A percentile compares a stretch with the other conserved stretches of the same genome.
phyloP scores from a whole-genome alignment of 37 sponge, comb jelly and placozoan species.

The Agelas oroides region DNA sequence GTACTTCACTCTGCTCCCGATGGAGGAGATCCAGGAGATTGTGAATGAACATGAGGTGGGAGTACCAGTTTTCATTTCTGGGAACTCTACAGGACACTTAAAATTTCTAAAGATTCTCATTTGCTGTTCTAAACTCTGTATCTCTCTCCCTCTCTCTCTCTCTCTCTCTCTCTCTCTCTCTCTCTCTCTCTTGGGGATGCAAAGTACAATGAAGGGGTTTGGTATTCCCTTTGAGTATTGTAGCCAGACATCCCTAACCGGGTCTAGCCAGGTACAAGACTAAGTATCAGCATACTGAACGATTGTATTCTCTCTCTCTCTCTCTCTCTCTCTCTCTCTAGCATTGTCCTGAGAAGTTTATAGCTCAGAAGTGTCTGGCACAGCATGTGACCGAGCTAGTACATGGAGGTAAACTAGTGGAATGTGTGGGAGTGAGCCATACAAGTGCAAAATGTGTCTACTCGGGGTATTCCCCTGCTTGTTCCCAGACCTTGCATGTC shows the following conservation, averaged over 20 bases:
- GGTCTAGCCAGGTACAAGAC: too few species aligned
- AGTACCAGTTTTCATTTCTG: background rate
- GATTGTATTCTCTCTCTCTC: too few species aligned
- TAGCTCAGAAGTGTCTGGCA: conserved; percentile 79
- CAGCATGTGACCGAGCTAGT: conserved; percentile 75
- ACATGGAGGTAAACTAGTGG: conserved; percentile 72
- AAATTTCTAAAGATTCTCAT: too few species aligned
- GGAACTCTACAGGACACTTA: too few species aligned
- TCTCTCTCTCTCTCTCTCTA: background rate
- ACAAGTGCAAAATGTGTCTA: background rate
- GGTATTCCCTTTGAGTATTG: too few species aligned
- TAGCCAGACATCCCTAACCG: too few species aligned
- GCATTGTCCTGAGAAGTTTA: conserved; percentile 29
- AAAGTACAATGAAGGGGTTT: too few species aligned
- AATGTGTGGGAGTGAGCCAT: background rate
- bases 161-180: background rate
- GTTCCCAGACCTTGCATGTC: too few species aligned
- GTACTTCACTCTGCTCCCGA: conserved; percentile 57
- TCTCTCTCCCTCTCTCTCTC: too few species aligned
- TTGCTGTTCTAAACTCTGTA: too few species aligned
- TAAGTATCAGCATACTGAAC: too few species aligned
- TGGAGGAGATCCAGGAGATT: conserved; percentile 38
- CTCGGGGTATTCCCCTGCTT: too few species aligned
- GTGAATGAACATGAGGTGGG: conserved; percentile 50
- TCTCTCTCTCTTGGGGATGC: background rate